phyloP scores from a whole-genome alignment of 2,888 invertebrate species.

The Escarpia spicata region DNA sequence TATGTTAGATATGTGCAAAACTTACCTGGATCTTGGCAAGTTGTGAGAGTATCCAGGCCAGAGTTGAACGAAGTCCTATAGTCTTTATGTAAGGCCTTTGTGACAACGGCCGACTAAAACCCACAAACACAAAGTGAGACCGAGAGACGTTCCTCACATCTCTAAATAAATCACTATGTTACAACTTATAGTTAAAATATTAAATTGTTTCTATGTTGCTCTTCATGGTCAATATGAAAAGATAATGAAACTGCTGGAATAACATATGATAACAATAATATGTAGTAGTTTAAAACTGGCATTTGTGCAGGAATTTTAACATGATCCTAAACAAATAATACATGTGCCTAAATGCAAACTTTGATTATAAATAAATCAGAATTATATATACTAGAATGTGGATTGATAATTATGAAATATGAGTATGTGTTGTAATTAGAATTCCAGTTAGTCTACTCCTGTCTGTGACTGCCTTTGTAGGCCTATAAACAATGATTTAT shows the following conservation, averaged over 20 bases:
- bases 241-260: too few species aligned
- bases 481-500: background rate
- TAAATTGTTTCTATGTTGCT: too few species aligned
- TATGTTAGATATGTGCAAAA: background rate
- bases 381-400: too few species aligned
- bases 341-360: background rate
- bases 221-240: too few species aligned
- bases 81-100: constrained; percentile 49
- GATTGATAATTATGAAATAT: background rate
- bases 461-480: background rate
- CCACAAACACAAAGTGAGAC: too few species aligned
- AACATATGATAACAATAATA: too few species aligned
- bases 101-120: constrained; percentile 50
- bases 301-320: too few species aligned
- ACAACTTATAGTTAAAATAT: too few species aligned
- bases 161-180: too few species aligned
- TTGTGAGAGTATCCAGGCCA: constrained; percentile 53
- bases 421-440: background rate
- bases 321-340: background rate
- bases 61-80: constrained; percentile 51
- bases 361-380: background rate
- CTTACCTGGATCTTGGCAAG: constrained; percentile 36
- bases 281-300: too few species aligned
- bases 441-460: background rate
- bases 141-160: too few species aligned